Evolutionary conservation across 2,888 invertebrate genomes (phyloP), one percentile per base, ranked within the genome.

Genomic region (Hedychridium roseum): DNA sequence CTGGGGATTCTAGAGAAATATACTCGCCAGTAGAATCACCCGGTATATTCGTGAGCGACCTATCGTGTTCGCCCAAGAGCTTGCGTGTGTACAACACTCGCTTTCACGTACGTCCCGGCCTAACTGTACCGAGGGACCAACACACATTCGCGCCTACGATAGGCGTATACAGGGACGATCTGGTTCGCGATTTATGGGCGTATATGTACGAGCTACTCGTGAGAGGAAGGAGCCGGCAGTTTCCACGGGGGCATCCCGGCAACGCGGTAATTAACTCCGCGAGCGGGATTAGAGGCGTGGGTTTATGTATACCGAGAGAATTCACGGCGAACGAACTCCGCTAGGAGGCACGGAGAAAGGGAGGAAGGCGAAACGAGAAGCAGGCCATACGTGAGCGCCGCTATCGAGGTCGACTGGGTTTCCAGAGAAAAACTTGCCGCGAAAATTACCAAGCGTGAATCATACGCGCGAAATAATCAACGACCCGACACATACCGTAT

Each of bases 281-380:
- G n/a, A n/a, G 23, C 43, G 38, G 51, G 54, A 61, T 59, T 62
- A 53, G 62, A 54, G 53, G 52, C 56, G 58, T 55, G 58, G 47
- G 43, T 55, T 50, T 12, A 7, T 30, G n/a, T n/a, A n/a, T 20
- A 34, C 17, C 30, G 31, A 39, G 50, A 31, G 39, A 60, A 45
- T 62, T 57, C 54, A 52, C 56, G 46, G 44, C 32, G 37, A 41
- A 44, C 36, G 42, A 44, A 39, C 43, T 32, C 32, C 32, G 32
- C 6, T 16, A 16, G 16, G 32, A 16, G 16, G 14, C 28, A 40
- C 21, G 39, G 23, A 37, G 31, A 42, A 49, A 39, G 42, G 28
- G n/a, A 37, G 30, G 11, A 15, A 31, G 3, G 12, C 23, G 32
- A 35, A 39, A 37, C n/a, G n/a, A n/a, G n/a, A n/a, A n/a, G n/a